Evolutionary conservation across 2,888 invertebrate species (phyloP).

Genomic region (Fabriciana adippe): DNA sequence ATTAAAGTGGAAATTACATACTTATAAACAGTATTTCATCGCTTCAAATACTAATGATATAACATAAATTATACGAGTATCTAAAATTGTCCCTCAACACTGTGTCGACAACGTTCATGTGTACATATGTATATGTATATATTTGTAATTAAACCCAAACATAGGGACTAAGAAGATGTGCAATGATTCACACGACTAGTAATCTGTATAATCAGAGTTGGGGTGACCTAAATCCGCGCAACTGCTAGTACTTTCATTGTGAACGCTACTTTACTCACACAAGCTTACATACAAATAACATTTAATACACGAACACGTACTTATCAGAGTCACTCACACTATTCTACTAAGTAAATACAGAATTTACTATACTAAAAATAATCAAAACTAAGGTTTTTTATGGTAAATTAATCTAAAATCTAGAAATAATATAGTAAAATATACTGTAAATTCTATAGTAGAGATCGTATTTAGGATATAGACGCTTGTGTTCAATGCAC

Average conservation of each 20-base stretch:
- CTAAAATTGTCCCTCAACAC: conserved; percentile 8
- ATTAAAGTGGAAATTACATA: conserved; percentile 12
- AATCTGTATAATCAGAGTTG: conserved; percentile 81
- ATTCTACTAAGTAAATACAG: too few relatives aligned
- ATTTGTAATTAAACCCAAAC: conserved; percentile 18
- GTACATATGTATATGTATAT: neutral
- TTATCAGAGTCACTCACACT: conserved; percentile 21
- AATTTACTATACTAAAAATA: too few relatives aligned
- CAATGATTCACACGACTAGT: conserved; percentile 77
- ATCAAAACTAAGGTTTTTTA: too few relatives aligned
- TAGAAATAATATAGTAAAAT: too few relatives aligned
- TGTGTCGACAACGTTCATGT: conserved; percentile 1
- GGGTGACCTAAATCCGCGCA: conserved; percentile 80
- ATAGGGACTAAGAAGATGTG: conserved; percentile 59
- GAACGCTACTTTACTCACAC: conserved; percentile 65
- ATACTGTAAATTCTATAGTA: neutral
- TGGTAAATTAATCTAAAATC: too few relatives aligned
- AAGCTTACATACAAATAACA: conserved; percentile 47
- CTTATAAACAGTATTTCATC: conserved; percentile 17
- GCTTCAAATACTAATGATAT: conserved; percentile 12
- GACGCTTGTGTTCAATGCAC: neutral
- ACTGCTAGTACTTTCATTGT: conserved; percentile 80
- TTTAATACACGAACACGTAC: neutral
- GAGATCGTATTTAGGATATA: neutral
- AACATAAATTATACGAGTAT: neutral